Conservation (phyloP, 1,140 invertebrate species). For the Gryllus bimaculatus region DNA sequence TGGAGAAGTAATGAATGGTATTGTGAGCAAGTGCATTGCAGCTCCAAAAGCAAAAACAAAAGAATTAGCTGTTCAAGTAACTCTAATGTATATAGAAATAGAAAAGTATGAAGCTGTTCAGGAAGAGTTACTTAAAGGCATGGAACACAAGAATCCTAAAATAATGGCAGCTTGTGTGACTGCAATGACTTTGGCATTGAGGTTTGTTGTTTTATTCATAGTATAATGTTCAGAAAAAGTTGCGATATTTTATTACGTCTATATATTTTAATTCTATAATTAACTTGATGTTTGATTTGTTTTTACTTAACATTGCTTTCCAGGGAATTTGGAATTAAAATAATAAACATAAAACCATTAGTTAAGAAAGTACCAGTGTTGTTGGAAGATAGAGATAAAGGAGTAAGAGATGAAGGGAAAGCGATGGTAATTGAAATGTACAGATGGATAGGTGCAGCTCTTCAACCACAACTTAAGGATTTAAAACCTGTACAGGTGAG, state of each 20-base stretch:
- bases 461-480: conserved; percentile 75
- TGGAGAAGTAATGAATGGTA: conserved; percentile 78
- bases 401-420: conserved; percentile 85
- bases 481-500: conserved; percentile 73
- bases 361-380: conserved; percentile 78
- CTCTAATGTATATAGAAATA: conserved; percentile 90
- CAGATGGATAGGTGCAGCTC: conserved; percentile 78
- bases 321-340: conserved; percentile 84
- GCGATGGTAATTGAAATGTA: conserved; percentile 83
- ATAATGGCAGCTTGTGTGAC: conserved; percentile 78
- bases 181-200: conserved; percentile 62
- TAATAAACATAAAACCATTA: conserved; percentile 79
- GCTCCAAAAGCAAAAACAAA: conserved; percentile 85
- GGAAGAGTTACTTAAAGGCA: conserved; percentile 87
- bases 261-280: background rate
- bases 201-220: conserved; percentile 33
- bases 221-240: background rate
- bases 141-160: conserved; percentile 94
- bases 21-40: conserved; percentile 86
- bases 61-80: conserved; percentile 79
- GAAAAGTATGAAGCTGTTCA: conserved; percentile 86
- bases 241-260: background rate
- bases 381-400: conserved; percentile 86
- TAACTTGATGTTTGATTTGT: background rate
- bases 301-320: background rate